Evolutionary conservation across 1,140 invertebrate species (phyloP).

Genomic region (Prorops nasuta): DNA sequence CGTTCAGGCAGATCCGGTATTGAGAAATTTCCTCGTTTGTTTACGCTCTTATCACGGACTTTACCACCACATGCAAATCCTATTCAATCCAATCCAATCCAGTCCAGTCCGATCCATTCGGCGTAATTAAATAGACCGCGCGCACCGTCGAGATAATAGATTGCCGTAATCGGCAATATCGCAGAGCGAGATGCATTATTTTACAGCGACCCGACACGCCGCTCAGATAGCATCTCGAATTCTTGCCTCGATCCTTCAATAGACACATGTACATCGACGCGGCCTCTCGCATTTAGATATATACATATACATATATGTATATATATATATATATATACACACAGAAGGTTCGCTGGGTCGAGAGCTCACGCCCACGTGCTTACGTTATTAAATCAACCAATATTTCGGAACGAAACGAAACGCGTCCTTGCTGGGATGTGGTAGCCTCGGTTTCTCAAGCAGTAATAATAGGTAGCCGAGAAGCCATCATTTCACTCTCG

Average conservation of each 20-base stretch:
- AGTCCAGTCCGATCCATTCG: too few relatives aligned
- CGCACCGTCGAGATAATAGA: conserved; percentile 5
- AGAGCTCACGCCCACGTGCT: conserved; percentile 23
- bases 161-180: background rate
- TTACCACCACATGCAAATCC: background rate
- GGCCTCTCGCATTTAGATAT: too few relatives aligned
- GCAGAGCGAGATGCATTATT: background rate
- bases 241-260: background rate
- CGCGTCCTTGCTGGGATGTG: too few relatives aligned
- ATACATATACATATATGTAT: too few relatives aligned
- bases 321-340: too few relatives aligned
- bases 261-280: too few relatives aligned
- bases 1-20: conserved; percentile 31
- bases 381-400: conserved; percentile 12
- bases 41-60: conserved; percentile 17
- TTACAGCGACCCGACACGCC: background rate
- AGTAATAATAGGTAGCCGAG: conserved; percentile 48
- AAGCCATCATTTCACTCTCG: too few relatives aligned
- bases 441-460: too few relatives aligned
- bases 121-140: conserved; percentile 25
- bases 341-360: too few relatives aligned
- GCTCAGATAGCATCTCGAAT: conserved; percentile 3
- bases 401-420: conserved; percentile 37
- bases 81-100: too few relatives aligned
- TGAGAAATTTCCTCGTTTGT: conserved; percentile 20